Percentiles rank a stretch among this genome's conserved stretches.
These are phyloP conservation scores for Scelioninae gen. 1 DNA, from an alignment of 2,888 invertebrate genomes.

Conservation along the genomic window DNA sequence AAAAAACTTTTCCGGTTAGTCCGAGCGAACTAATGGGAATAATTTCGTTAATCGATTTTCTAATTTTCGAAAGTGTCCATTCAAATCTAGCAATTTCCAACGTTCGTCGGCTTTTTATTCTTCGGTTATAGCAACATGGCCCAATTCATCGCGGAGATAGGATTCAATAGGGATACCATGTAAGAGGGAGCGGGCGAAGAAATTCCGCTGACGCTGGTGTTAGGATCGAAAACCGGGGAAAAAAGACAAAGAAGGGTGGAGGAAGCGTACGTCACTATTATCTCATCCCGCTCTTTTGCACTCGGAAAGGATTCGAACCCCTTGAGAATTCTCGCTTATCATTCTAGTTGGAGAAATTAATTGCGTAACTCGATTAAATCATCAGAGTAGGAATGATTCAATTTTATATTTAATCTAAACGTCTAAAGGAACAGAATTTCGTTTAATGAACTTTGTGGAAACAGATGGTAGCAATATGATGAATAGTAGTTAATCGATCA, in stretches of 20 bases:
- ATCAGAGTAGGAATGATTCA: constrained; percentile 54
- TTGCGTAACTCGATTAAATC: constrained; percentile 65
- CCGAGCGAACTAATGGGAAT: not conserved
- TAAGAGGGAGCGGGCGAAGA: constrained; percentile 48
- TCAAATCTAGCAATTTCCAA: constrained; percentile 10
- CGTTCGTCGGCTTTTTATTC: not conserved
- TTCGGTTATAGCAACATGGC: constrained; percentile 22
- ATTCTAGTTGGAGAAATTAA: constrained; percentile 64
- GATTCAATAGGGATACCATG: constrained; percentile 55
- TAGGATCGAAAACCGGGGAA: constrained; percentile 53
- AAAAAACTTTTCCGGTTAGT: constrained; percentile 5
- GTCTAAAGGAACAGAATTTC: constrained; percentile 54
- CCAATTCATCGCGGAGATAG: constrained; percentile 33
- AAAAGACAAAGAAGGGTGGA: constrained; percentile 60
- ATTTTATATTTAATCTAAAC: constrained; percentile 61
- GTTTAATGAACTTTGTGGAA: constrained; percentile 62
- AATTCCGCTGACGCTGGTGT: constrained; percentile 62
- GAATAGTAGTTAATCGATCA: constrained; percentile 59
- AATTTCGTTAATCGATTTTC: constrained; percentile 7
- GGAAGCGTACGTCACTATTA: constrained; percentile 65
- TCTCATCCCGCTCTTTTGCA: constrained; percentile 59
- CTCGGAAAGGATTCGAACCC: constrained; percentile 60
- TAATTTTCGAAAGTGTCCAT: constrained; percentile 18
- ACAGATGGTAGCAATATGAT: constrained; percentile 57
- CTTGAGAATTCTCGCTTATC: constrained; percentile 66